A percentile compares a stretch with the other conserved stretches of the same genome.
phyloP scores from a whole-genome alignment of 2,113 vertebrate species.

The Python bivittatus region DNA sequence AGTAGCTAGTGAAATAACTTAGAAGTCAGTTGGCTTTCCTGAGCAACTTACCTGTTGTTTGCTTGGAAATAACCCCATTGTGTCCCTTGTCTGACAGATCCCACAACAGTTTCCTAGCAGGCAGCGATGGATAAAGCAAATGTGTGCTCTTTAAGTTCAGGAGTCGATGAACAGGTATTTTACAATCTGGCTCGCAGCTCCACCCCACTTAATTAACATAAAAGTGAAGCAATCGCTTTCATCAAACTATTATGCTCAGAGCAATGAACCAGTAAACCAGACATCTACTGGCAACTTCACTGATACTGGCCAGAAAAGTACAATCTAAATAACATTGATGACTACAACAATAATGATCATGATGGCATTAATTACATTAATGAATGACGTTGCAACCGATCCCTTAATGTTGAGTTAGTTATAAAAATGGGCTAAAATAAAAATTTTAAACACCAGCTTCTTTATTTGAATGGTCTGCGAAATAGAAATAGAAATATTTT shows the following conservation, averaged over 20 bases:
- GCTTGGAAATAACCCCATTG: slow-evolving; percentile 62
- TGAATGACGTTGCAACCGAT: neutral
- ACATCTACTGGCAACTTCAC: neutral
- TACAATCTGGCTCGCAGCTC: slow-evolving; percentile 71
- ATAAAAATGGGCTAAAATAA: neutral
- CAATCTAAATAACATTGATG: neutral
- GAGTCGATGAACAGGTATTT: slow-evolving; percentile 54
- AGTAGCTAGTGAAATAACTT: neutral
- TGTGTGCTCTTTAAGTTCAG: slow-evolving; percentile 45
- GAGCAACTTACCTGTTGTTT: slow-evolving; percentile 56
- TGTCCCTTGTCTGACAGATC: neutral
- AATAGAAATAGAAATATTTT: no score
- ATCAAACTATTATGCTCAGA: neutral
- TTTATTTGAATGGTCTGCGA: neutral
- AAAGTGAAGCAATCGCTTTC: slow-evolving; percentile 54
- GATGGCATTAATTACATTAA: neutral
- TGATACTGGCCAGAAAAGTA: neutral
- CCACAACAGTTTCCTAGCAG: neutral
- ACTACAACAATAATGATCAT: neutral
- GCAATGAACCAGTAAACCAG: neutral
- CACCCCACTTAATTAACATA: slow-evolving; percentile 41
- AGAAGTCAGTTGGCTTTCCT: neutral
- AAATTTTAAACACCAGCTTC: neutral
- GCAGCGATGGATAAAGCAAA: slow-evolving; percentile 5
- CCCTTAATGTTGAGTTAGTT: neutral